These are phyloP conservation scores for Ichneumoninae sp. DNA, from an alignment of 2,888 invertebrate genomes.

Conservation along the genomic window DNA sequence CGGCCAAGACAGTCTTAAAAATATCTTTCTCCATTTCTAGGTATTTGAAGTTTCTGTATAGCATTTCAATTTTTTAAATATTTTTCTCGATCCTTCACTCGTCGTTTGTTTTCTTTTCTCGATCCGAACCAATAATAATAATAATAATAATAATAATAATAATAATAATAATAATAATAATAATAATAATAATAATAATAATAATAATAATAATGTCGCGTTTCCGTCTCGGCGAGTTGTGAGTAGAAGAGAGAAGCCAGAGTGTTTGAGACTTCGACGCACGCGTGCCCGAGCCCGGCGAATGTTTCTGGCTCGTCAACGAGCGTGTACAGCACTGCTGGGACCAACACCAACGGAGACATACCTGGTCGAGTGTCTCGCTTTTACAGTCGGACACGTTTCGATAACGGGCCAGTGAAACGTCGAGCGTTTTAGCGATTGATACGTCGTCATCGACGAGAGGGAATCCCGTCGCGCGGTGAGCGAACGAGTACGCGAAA, in stretches of 20 bases:
- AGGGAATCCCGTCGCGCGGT: background rate
- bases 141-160: background rate
- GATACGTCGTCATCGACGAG: constrained; percentile 49
- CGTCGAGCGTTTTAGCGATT: constrained; percentile 57
- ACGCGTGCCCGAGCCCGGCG: background rate
- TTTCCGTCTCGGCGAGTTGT: background rate
- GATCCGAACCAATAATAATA: too few species aligned
- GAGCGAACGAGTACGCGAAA: constrained; percentile 8
- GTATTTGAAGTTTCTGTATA: background rate
- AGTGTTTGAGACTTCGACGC: constrained; percentile 21
- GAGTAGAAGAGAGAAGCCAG: background rate
- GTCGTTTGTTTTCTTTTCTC: too few species aligned
- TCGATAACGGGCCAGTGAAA: constrained; percentile 60
- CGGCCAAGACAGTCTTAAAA: background rate
- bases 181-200: background rate
- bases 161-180: background rate
- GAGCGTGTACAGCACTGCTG: background rate
- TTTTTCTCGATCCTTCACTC: background rate
- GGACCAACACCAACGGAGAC: background rate
- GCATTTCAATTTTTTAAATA: background rate
- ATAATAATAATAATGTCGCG: background rate
- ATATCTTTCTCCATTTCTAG: background rate
- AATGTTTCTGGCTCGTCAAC: constrained; percentile 21
- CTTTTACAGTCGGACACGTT: constrained; percentile 59
- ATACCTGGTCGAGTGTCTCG: constrained; percentile 19